Conservation (phyloP, 2,797 vertebrate species). For the Enteromius viviparus region DNA sequence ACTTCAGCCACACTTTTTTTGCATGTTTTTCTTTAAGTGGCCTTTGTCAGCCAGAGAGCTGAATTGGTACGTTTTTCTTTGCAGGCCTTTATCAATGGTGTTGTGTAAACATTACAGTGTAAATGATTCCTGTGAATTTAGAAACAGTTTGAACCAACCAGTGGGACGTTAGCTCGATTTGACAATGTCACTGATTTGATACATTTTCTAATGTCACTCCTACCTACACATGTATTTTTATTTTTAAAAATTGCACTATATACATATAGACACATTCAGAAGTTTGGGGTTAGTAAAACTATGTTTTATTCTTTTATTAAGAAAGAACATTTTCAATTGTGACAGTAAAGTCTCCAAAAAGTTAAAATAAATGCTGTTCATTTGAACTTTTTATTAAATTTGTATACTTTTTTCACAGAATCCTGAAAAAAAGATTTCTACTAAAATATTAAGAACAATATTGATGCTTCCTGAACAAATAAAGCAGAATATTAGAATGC, state of each 20-base stretch:
- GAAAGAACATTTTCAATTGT: not conserved
- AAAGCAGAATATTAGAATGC: not conserved
- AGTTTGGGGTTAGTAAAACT: not conserved
- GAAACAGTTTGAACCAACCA: slow-evolving; percentile 3
- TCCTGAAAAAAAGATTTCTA: too few species aligned
- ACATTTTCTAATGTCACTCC: slow-evolving; percentile 9
- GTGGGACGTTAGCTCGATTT: not conserved
- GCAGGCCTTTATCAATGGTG: not conserved
- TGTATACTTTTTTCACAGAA: not conserved
- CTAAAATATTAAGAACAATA: not conserved
- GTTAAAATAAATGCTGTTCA: not conserved
- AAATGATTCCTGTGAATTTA: slow-evolving; percentile 17
- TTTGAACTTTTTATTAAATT: not conserved
- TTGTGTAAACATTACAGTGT: slow-evolving; percentile 22
- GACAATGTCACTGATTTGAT: not conserved
- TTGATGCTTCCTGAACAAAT: not conserved
- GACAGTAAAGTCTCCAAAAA: not conserved
- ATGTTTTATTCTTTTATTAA: not conserved
- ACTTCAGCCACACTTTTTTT: not conserved
- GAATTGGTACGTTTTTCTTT: slow-evolving; percentile 28
- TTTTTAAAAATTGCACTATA: not conserved
- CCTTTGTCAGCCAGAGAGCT: not conserved
- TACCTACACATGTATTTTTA: not conserved
- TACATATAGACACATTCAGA: not conserved
- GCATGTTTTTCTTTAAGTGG: not conserved